Conservation (phyloP, 2,888 invertebrate species). For the Ochropleura plecta region DNA sequence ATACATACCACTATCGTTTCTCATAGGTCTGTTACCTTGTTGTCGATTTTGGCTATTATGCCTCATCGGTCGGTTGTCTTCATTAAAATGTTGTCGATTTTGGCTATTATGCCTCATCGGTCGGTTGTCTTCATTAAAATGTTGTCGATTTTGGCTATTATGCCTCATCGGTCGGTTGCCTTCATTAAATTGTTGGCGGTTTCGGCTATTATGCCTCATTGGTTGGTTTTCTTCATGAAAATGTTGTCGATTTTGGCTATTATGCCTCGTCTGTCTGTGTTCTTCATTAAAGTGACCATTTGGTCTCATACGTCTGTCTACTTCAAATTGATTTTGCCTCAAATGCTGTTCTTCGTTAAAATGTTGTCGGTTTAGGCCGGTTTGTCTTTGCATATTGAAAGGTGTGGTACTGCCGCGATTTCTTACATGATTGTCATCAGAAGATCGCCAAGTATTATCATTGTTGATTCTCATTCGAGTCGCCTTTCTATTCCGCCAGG, state of each 20-base stretch:
- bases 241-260: background rate
- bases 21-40: constrained; percentile 13
- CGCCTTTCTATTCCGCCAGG: constrained; percentile 12
- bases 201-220: background rate
- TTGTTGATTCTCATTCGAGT: constrained; percentile 4
- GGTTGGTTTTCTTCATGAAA: background rate
- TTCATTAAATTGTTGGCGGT: background rate
- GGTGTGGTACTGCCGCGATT: background rate
- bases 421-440: background rate
- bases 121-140: background rate
- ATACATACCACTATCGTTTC: constrained; percentile 35
- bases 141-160: background rate
- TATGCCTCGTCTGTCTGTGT: background rate
- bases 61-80: constrained; percentile 1
- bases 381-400: constrained; percentile 1
- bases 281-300: background rate
- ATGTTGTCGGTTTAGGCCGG: background rate
- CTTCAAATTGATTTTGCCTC: too few species aligned
- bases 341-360: background rate
- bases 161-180: constrained; percentile 3
- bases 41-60: constrained; percentile 9
- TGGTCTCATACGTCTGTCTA: background rate
- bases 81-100: constrained; percentile 3
- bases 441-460: background rate
- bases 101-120: background rate